Base-by-base conservation (phyloP, 2,797 vertebrate species). In the Odontamblyopus rebecca region DNA sequence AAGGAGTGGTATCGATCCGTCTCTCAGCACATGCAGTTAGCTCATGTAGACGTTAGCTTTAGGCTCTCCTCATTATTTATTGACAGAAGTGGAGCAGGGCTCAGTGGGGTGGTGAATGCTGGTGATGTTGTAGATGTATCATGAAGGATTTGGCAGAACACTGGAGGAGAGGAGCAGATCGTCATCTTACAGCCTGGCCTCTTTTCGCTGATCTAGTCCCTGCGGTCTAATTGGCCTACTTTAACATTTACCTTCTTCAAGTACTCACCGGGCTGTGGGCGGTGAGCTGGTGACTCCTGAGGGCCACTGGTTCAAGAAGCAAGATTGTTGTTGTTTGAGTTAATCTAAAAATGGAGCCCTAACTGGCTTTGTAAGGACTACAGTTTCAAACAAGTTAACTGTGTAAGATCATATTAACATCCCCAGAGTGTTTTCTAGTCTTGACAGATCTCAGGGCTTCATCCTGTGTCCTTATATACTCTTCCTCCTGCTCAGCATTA, bases 161-260 rank as follows among this genome's bases (percentile, higher is more conserved):
- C 70, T 71, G 75, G 75, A 80, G 79, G 66, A 88, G 85, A 87
- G 88, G 79, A 78, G 82, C 88, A 83, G 84, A 84, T 89, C 82
- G 79, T 92, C 89, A 89, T 89, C 80, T 82, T 51, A 12, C 63
- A 70, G 81, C 78, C 81, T 92, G 92, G 87, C 92, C 93, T 92
- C 89, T 51, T 93, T 93, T 77, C 68, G 26, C 73, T 70, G 74
- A 83, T 88, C 75, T 75, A 70, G 82, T 90, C 84, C 88, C 90
- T 73, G 74, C 75, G 75, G 89, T 88, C 85, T 86, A 86, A 91
- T 89, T 92, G 92, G 82, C 93, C 90, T 91, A 92, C 84, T 93
- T 93, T 87, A 88, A 89, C 84, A 81, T 81, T 80, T 85, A 85
- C 79, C 87, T 91, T 87, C 68, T 78, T 78, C 73, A 71, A 73